Conservation (phyloP, 1,140 invertebrate species). For the Drosophila mojavensis region DNA sequence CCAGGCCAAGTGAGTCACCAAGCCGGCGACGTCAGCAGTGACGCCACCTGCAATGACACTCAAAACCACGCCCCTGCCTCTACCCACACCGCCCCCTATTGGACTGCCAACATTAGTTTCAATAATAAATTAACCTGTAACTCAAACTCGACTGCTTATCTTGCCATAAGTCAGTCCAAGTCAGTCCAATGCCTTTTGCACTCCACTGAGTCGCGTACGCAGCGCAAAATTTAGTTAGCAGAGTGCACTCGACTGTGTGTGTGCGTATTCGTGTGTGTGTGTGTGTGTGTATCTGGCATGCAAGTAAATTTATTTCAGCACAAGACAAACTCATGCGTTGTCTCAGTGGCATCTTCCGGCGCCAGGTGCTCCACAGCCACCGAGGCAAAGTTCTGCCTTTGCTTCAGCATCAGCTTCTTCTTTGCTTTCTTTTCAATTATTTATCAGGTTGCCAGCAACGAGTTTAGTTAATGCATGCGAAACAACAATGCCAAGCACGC, state of each 20-base stretch:
- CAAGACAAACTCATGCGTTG: slow-evolving; percentile 41
- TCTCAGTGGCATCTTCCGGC: slow-evolving; percentile 36
- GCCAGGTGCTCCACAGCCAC: slow-evolving; percentile 13
- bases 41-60: slow-evolving; percentile 40
- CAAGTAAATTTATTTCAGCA: slow-evolving; percentile 58
- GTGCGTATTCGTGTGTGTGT: slow-evolving; percentile 17
- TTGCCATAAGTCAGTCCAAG: slow-evolving; percentile 56
- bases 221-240: slow-evolving; percentile 46
- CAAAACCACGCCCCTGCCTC: neutral
- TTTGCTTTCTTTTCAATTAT: slow-evolving; percentile 55
- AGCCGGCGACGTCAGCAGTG: slow-evolving; percentile 42
- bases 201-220: slow-evolving; percentile 48
- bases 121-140: slow-evolving; percentile 75
- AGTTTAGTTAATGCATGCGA: slow-evolving; percentile 37
- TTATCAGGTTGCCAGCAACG: slow-evolving; percentile 41
- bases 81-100: neutral
- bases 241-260: slow-evolving; percentile 36
- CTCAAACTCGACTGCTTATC: slow-evolving; percentile 67
- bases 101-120: slow-evolving; percentile 65
- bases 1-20: slow-evolving; percentile 18
- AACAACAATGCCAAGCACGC: slow-evolving; percentile 41
- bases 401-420: neutral
- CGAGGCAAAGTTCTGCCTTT: slow-evolving; percentile 1
- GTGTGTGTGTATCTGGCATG: slow-evolving; percentile 44
- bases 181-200: slow-evolving; percentile 55